Evolutionary conservation across 2,797 vertebrate genomes (phyloP), one percentile per base, ranked within the genome.

Genomic region (Xenopus petersii): DNA sequence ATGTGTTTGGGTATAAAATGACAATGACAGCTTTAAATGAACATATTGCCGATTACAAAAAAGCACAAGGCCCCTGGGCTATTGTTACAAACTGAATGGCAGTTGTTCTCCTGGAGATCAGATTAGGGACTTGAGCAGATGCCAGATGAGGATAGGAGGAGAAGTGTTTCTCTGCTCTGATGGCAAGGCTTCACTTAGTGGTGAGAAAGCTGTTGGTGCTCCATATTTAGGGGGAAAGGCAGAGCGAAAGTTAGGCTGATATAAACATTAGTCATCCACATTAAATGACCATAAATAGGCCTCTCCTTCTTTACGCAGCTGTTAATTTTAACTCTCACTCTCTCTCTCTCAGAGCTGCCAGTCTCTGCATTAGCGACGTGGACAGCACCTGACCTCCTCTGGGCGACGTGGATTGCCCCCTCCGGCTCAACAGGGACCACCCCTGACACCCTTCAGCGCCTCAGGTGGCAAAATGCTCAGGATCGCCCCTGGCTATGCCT

Each of bases 311-410:
- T 54, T 33, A 51, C n/a, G 46, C 64, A 10, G 2, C 24, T 71
- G 70, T 77, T 77, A 73, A 69, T 59, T 68, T 77, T 72, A 46
- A 73, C 70, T 77, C 75, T 64, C 73, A 70, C 75, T 71, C 64
- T 33, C n/a, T 16, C 71, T 77, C 42, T 48, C 62, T 12, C 56
- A 63, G 48, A 65, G 63, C 73, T 59, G 58, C 73, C 65, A 2
- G 54, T 48, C 47, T 36, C 73, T 77, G 67, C 21, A 21, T 1
- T 21, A 21, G 21, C 21, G 21, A 21, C 21, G 21, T 21, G 21
- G 21, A 21, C 21, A 1, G 21, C 21, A 21, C 21, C 21, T 21
- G 21, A 21, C 73, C 75, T 48, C 47, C 15, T 70, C 6, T 21
- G 21, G 51, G 21, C 46, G 48, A 63, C 49, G 24, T n/a, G 6